phyloP scores from a whole-genome alignment of 2,888 invertebrate genomes.

The Phyllotreta striolata region DNA sequence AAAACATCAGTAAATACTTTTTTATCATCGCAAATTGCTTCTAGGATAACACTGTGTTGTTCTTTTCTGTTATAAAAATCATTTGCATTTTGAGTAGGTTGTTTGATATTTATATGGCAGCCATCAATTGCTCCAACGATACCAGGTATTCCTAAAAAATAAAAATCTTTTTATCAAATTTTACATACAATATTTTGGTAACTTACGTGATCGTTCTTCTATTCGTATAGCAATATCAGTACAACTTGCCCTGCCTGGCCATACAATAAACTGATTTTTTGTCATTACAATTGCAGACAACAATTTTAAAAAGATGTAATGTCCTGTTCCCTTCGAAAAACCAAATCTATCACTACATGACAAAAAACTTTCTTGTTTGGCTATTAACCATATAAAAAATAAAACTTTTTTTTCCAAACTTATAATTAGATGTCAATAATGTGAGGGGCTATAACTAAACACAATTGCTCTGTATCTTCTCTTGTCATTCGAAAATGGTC shows the following conservation, averaged over 20 bases:
- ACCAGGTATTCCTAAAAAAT: constrained; percentile 30
- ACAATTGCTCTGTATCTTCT: too few relatives aligned
- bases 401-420: too few relatives aligned
- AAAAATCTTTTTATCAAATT: constrained; percentile 1
- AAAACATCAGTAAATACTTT: constrained; percentile 44
- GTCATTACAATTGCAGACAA: not conserved
- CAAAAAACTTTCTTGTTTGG: constrained; percentile 31
- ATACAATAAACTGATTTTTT: not conserved
- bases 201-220: constrained; percentile 6
- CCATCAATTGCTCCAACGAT: constrained; percentile 45
- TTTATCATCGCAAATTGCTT: constrained; percentile 43
- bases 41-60: constrained; percentile 42
- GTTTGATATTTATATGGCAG: constrained; percentile 44
- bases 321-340: constrained; percentile 13
- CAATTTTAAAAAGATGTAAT: constrained; percentile 11
- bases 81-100: constrained; percentile 42
- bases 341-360: constrained; percentile 30
- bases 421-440: too few relatives aligned
- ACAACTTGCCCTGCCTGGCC: not conserved
- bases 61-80: constrained; percentile 44
- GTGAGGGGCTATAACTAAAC: too few relatives aligned
- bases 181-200: not conserved
- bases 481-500: too few relatives aligned
- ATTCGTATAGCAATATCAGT: not conserved
- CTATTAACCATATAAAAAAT: constrained; percentile 26